These are phyloP conservation scores for Venustaconcha ellipsiformis DNA, from an alignment of 1,140 invertebrate genomes.

Conservation along the genomic window DNA sequence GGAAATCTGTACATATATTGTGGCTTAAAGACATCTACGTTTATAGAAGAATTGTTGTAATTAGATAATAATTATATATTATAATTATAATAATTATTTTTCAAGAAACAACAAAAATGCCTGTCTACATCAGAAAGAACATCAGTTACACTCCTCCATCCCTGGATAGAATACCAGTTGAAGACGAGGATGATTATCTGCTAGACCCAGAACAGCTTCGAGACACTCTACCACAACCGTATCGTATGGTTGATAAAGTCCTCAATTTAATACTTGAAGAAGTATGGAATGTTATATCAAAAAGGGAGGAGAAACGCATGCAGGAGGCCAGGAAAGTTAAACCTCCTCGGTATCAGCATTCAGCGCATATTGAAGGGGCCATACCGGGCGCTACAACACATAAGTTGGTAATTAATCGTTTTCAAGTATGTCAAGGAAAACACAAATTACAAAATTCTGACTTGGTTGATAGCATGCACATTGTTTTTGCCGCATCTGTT, in stretches of 20 bases:
- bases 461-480: neutral
- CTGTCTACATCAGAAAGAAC: constrained; percentile 60
- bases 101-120: constrained; percentile 44
- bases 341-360: constrained; percentile 55
- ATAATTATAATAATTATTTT: neutral
- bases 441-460: neutral
- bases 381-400: constrained; percentile 2
- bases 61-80: constrained; percentile 1
- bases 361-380: constrained; percentile 33
- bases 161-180: constrained; percentile 46
- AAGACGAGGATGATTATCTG: constrained; percentile 64
- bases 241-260: constrained; percentile 64
- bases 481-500: neutral
- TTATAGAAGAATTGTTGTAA: neutral
- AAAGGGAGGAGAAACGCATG: constrained; percentile 46
- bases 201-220: constrained; percentile 61
- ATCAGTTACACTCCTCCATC: constrained; percentile 60
- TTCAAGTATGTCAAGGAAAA: neutral
- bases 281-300: constrained; percentile 54
- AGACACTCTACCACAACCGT: constrained; percentile 63
- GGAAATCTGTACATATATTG: neutral
- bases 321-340: constrained; percentile 47
- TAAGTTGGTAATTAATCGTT: too few species aligned
- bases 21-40: neutral
- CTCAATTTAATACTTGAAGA: constrained; percentile 53